Conservation (phyloP, 1,140 invertebrate species). For the Paraescarpia echinospica region DNA sequence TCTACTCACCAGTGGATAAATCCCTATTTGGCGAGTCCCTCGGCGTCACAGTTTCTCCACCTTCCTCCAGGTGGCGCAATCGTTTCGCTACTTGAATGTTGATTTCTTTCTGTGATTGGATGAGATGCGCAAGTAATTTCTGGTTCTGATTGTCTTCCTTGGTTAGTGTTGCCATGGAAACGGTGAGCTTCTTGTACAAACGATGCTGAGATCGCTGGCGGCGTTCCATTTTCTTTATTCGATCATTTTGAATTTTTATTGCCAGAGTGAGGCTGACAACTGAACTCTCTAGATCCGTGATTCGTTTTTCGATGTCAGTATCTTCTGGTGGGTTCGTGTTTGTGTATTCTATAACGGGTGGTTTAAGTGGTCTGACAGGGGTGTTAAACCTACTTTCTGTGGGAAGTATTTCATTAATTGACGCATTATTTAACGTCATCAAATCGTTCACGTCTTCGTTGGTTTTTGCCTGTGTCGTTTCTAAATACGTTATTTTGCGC, state of each 20-base stretch:
- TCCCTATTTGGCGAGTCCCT: background rate
- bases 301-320: background rate
- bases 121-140: background rate
- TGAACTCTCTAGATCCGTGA: background rate
- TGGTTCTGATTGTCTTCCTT: background rate
- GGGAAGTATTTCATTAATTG: background rate
- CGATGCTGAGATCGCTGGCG: background rate
- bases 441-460: background rate
- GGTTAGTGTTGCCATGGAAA: background rate
- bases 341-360: background rate
- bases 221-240: background rate
- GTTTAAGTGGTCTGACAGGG: background rate
- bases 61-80: background rate
- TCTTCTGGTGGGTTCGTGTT: background rate
- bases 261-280: constrained; percentile 3
- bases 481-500: background rate
- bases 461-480: background rate
- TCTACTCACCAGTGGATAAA: background rate
- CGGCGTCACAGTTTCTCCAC: background rate
- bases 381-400: background rate
- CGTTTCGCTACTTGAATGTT: background rate
- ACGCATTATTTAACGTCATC: background rate
- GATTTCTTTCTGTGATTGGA: background rate
- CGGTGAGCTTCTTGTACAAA: background rate
- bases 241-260: background rate